Percentiles rank a stretch among this genome's conserved stretches.
phyloP scores from a whole-genome alignment of 2,113 vertebrate species.

The Hypocryptadius cinnamomeus region DNA sequence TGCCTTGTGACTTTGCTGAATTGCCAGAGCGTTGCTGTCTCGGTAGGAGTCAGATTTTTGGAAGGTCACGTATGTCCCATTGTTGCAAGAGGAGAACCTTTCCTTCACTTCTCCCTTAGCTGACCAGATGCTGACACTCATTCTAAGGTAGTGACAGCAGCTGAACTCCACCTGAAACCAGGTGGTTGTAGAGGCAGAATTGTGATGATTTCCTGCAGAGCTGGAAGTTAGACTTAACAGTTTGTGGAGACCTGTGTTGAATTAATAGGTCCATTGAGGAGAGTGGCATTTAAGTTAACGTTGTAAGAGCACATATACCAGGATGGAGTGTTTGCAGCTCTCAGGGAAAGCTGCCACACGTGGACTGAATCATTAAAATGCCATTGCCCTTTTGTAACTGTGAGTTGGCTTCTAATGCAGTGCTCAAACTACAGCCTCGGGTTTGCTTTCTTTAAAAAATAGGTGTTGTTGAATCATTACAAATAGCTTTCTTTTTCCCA shows the following conservation, averaged over 20 bases:
- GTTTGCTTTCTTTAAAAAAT: neutral
- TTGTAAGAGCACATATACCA: neutral
- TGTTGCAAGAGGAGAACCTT: neutral
- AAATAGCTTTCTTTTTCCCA: neutral
- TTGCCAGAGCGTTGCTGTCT: neutral
- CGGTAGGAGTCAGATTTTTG: neutral
- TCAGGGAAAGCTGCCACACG: neutral
- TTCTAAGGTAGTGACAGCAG: neutral
- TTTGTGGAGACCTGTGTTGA: neutral
- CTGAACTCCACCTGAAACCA: neutral
- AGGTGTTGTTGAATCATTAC: neutral
- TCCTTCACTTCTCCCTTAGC: neutral
- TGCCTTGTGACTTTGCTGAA: neutral
- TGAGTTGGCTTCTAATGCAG: neutral
- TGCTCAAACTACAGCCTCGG: neutral
- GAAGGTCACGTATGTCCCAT: fast-evolving
- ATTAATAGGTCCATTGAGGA: neutral
- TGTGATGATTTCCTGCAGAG: neutral
- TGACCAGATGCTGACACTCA: neutral
- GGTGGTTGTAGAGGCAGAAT: neutral
- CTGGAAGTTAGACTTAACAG: neutral
- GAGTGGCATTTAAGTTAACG: neutral
- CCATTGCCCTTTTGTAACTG: neutral
- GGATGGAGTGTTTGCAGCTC: neutral
- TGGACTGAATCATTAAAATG: neutral